Evolutionary conservation across 2,113 vertebrate genomes (phyloP).

Genomic region (Hystrix brachyura): DNA sequence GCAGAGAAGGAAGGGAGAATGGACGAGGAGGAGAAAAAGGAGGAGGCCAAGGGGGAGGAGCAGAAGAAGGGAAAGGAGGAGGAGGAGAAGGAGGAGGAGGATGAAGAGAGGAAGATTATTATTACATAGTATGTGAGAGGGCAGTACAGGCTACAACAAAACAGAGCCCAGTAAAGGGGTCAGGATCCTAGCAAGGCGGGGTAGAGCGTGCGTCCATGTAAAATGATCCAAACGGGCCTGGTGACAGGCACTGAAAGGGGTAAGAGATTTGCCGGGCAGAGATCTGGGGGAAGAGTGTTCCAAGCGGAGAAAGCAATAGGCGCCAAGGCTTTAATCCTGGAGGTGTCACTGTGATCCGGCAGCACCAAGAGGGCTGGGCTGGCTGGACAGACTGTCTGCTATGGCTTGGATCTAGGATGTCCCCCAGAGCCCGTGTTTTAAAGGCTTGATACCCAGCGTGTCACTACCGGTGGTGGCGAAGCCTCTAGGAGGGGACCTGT

Average conservation of each 20-base stretch:
- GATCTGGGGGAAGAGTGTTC: too few species aligned
- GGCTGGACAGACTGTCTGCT: background rate
- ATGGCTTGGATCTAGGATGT: background rate
- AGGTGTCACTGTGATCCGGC: too few species aligned
- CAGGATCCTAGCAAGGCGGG: too few species aligned
- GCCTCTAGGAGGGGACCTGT: background rate
- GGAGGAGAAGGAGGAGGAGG: background rate
- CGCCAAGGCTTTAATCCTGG: background rate
- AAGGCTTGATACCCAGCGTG: background rate
- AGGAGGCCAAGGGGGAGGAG: background rate
- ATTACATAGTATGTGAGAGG: background rate
- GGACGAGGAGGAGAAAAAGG: background rate
- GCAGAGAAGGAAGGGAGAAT: background rate
- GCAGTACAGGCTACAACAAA: too few species aligned
- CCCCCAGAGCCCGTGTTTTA: background rate
- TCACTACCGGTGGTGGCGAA: background rate
- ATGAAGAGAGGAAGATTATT: background rate
- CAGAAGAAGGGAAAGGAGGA: background rate
- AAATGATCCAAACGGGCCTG: rapidly evolving
- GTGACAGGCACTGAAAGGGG: background rate
- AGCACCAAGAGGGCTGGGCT: background rate
- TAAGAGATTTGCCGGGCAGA: background rate
- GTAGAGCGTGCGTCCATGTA: background rate
- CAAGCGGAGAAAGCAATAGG: background rate
- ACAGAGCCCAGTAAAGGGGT: too few species aligned